Percentiles rank a stretch among this genome's conserved stretches.
Evolutionary conservation across 2,113 vertebrate genomes (phyloP).

Genomic region (Brachyhypopomus gauderio): DNA sequence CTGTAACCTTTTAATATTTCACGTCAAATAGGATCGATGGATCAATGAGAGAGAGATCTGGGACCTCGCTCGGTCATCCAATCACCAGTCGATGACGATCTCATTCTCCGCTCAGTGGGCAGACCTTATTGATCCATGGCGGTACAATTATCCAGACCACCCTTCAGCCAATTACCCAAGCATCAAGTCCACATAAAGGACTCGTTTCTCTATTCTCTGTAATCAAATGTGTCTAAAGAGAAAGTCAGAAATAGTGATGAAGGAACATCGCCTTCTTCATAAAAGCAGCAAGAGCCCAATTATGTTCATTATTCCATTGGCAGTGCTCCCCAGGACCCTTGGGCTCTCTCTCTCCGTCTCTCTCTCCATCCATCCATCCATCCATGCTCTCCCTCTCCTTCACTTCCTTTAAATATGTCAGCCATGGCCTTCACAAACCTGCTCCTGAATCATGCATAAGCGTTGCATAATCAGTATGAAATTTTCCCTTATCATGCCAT

Average conservation of each 20-base stretch:
- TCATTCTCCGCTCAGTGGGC: constrained; percentile 40
- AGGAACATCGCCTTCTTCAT: constrained; percentile 20
- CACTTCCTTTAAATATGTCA: constrained; percentile 2
- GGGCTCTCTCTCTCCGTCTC: no score
- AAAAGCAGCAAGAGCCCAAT: constrained; percentile 32
- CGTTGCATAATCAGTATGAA: constrained; percentile 4
- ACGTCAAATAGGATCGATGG: not conserved
- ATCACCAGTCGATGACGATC: constrained; percentile 39
- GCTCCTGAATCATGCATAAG: constrained; percentile 12
- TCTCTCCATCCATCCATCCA: not conserved
- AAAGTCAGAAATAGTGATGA: constrained; percentile 27
- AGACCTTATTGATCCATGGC: constrained; percentile 37
- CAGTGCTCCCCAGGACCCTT: constrained; percentile 13
- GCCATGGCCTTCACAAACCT: not conserved
- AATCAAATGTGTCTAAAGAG: constrained; percentile 36
- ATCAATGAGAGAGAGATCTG: not conserved
- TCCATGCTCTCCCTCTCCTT: not conserved
- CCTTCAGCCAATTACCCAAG: constrained; percentile 46
- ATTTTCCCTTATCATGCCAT: constrained; percentile 24
- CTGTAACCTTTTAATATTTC: not conserved
- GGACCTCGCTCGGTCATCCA: not conserved
- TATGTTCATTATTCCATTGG: constrained; percentile 45
- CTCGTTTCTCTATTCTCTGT: constrained; percentile 20
- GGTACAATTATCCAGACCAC: constrained; percentile 37
- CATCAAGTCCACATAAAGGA: constrained; percentile 35